Conservation (phyloP, 1,140 invertebrate genomes). For the Psix sp. region DNA sequence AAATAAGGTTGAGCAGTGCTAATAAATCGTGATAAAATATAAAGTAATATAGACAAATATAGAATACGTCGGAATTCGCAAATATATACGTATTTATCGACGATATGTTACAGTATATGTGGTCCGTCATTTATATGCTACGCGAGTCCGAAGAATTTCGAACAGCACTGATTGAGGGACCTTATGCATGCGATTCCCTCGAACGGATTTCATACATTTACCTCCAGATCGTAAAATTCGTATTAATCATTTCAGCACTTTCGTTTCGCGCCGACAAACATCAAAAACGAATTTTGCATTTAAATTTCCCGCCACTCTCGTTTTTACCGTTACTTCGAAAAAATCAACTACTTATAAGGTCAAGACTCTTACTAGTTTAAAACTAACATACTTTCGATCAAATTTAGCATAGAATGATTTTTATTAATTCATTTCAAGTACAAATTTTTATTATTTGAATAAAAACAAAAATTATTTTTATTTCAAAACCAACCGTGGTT, state of each 20-base stretch:
- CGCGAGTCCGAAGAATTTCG: constrained; percentile 54
- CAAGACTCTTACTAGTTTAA: too few relatives aligned
- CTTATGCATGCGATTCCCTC: constrained; percentile 46
- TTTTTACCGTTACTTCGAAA: too few relatives aligned
- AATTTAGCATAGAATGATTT: too few relatives aligned
- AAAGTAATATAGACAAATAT: too few relatives aligned
- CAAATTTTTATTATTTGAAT: too few relatives aligned
- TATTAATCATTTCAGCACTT: constrained; percentile 41
- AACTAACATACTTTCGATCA: too few relatives aligned
- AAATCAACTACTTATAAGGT: too few relatives aligned
- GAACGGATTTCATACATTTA: constrained; percentile 49
- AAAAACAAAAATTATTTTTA: too few relatives aligned
- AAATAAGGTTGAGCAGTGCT: not conserved
- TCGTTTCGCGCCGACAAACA: constrained; percentile 18
- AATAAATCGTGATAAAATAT: too few relatives aligned
- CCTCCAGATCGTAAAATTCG: constrained; percentile 19
- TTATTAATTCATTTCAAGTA: too few relatives aligned
- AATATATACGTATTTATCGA: constrained; percentile 58
- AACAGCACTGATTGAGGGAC: constrained; percentile 53
- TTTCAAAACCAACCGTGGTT: too few relatives aligned
- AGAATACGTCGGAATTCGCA: too few relatives aligned
- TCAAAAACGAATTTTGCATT: constrained; percentile 6
- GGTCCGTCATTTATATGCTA: constrained; percentile 56
- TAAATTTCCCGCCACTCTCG: constrained; percentile 1
- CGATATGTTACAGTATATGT: constrained; percentile 53